phyloP scores from a whole-genome alignment of 2,888 invertebrate genomes.

The Scaptomyza polygonia region DNA sequence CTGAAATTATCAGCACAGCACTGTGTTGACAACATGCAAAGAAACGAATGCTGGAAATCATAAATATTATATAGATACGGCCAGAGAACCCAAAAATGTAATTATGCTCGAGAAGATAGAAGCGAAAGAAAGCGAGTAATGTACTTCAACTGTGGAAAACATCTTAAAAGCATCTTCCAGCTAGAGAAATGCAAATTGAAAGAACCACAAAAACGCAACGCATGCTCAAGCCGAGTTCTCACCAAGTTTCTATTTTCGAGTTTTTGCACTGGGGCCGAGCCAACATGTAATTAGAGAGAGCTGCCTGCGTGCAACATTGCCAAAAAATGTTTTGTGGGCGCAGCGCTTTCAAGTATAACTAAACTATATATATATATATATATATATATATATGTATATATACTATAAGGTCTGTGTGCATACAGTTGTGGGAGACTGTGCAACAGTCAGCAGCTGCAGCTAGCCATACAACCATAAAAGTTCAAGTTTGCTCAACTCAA shows the following conservation, averaged over 20 bases:
- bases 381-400: too few relatives aligned
- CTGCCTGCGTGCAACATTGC: slow-evolving; percentile 37
- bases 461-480: slow-evolving; percentile 71
- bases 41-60: slow-evolving; percentile 50
- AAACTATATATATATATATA: slow-evolving; percentile 10
- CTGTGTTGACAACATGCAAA: background rate
- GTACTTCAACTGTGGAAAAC: slow-evolving; percentile 39
- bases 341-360: slow-evolving; percentile 61
- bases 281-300: slow-evolving; percentile 78
- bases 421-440: slow-evolving; percentile 22
- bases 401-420: slow-evolving; percentile 3
- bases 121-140: background rate
- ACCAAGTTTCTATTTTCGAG: slow-evolving; percentile 4
- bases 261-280: slow-evolving; percentile 38
- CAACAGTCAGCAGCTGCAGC: slow-evolving; percentile 51
- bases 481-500: slow-evolving; percentile 71
- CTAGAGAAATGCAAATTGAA: slow-evolving; percentile 69
- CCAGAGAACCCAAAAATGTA: slow-evolving; percentile 53
- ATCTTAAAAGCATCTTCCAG: slow-evolving; percentile 61
- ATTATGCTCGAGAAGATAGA: slow-evolving; percentile 42
- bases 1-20: slow-evolving; percentile 61
- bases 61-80: slow-evolving; percentile 69
- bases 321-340: slow-evolving; percentile 74
- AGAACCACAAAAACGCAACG: slow-evolving; percentile 62
- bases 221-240: slow-evolving; percentile 70